Conservation (phyloP, 2,888 invertebrate genomes). For the Epiblema foenella region DNA sequence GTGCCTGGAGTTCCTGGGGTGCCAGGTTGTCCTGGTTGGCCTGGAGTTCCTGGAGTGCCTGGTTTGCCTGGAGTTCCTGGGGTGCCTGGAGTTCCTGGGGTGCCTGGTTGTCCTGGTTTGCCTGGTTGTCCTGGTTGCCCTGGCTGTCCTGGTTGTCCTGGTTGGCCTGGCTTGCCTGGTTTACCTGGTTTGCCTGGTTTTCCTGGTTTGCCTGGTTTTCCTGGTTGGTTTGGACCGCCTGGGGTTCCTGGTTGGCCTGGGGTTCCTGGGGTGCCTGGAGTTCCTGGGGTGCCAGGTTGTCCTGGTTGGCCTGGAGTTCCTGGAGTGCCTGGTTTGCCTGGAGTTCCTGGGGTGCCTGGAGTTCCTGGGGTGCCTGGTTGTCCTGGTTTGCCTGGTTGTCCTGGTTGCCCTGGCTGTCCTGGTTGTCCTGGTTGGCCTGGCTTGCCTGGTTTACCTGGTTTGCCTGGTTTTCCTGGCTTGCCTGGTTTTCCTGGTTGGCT, state of each 20-base stretch:
- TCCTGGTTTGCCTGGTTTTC: background rate
- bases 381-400: background rate
- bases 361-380: background rate
- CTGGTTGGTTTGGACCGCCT: background rate
- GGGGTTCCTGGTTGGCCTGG: background rate
- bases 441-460: conserved; percentile 19
- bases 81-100: background rate
- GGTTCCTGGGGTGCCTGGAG: background rate
- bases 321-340: background rate
- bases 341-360: background rate
- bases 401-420: conserved; percentile 24
- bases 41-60: background rate
- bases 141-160: background rate
- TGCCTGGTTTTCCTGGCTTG: conserved; percentile 10
- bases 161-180: background rate
- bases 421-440: conserved; percentile 33
- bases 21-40: background rate
- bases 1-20: background rate
- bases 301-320: background rate
- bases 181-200: background rate
- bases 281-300: background rate
- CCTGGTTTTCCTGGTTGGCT: conserved; percentile 6
- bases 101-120: background rate
- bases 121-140: background rate
- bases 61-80: conserved; percentile 18